Base-by-base conservation (phyloP, 2,113 vertebrate genomes). In the Odontophorus gujanensis region DNA sequence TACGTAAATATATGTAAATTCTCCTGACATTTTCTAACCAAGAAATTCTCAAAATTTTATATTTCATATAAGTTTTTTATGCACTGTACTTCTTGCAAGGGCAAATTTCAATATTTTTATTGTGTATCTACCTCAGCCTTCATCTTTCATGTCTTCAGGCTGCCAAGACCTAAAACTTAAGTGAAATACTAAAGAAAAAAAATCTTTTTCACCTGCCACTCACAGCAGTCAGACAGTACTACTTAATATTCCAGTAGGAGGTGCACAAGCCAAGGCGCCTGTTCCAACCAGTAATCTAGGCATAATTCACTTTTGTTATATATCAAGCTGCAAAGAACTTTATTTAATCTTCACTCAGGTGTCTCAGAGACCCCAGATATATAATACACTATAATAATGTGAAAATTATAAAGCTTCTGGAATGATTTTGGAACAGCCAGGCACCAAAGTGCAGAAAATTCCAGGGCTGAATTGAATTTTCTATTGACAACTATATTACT, bases 321-420 rank as follows among this genome's bases (percentile, higher is more conserved):
- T 30, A 15, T 1, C 53, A 12, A 74, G 51, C 32, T 45, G 32
- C 24, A 24, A 67, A 81, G 7, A 38, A 73, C 6, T 24, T 92
- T 47, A 24, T 89, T 82, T 83, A 73, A 55, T 34, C 42, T 20
- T 42, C 38, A 58, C 68, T 55, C 47, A 47, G 7, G 50, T 79
- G 89, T 95, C 85, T 36, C 48, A 53, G 57, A 78, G 85, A 77
- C 47, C 51, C 24, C 28, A 72, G 32, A 81, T 80, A 68, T 14
- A 66, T 6, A 73, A 72, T 55, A 82, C 62, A 85, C 87, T 96
- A 77, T 38, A 95, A 95, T 65, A 79, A 89, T 45, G 63, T 8
- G 43, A 79, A 91, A 96, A 94, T 97, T 83, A 96, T 69, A 91
- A 97, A 96, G 92, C 77, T 93, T 97, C 95, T 92, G 88, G 89